These are phyloP conservation scores for Megaustenia siamemsis DNA, from an alignment of 2,888 invertebrate species.

Conservation along the genomic window DNA sequence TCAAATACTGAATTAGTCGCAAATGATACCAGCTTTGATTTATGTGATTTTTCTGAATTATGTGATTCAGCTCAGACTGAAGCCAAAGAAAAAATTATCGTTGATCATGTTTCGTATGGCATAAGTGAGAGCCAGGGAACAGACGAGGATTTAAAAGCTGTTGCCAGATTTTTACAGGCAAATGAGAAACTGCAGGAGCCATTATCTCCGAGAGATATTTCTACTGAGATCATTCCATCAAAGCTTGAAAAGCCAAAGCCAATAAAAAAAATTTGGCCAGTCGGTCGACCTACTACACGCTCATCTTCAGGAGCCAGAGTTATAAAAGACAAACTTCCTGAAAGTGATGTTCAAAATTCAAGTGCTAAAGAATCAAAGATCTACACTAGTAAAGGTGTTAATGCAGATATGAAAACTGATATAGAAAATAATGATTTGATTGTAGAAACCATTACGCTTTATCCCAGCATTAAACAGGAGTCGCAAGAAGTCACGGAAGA, in stretches of 20 bases:
- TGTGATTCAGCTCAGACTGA: background rate
- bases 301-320: conserved; percentile 36
- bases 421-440: background rate
- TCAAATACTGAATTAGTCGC: background rate
- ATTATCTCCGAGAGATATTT: background rate
- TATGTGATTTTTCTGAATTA: conserved; percentile 21
- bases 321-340: conserved; percentile 31
- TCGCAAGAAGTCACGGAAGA: conserved; percentile 2
- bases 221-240: background rate
- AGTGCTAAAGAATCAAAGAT: background rate
- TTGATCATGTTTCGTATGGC: background rate
- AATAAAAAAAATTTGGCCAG: conserved; percentile 44
- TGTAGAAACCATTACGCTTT: conserved; percentile 21
- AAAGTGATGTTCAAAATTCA: background rate
- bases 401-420: background rate
- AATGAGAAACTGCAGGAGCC: background rate
- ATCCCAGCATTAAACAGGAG: conserved; percentile 39
- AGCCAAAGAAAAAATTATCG: conserved; percentile 6
- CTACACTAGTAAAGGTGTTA: background rate
- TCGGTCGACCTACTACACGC: conserved; percentile 46
- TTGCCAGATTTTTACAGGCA: conserved; percentile 3
- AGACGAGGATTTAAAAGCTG: conserved; percentile 31
- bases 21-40: background rate
- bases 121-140: background rate
- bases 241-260: conserved; percentile 32